Evolutionary conservation across 2,888 invertebrate species (phyloP), one percentile per base, ranked within the genome.

Genomic region (Lasioglossum lativentre): DNA sequence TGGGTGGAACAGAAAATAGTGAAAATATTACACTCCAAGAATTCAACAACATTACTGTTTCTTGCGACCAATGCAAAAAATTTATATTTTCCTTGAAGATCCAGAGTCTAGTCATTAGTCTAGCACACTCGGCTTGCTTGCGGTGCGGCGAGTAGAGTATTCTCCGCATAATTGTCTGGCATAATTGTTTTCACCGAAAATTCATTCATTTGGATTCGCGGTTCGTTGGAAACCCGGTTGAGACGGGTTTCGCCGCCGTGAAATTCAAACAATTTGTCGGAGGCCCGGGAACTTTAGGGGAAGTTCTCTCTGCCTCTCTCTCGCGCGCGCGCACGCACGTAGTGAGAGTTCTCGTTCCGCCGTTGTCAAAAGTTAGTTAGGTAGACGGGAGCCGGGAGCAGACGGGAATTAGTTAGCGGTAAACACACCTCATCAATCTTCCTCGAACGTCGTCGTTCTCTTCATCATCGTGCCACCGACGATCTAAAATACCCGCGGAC

Each of bases 401-500:
- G 86, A 83, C 82, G 78, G 80, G 87, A 87, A 88, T 88, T 90
- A 90, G 90, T 93, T 92, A 91, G 93, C 90, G 90, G 93, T 93
- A 93, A 93, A 93, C 92, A 92, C 91, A 91, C 86, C 94, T 94
- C 94, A 95, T 95, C 94, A 94, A 94, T 94, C 94, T 94, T 94
- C 92, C 89, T 85, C 86, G 88, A 90, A 90, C 90, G 92, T 92
- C 93, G 88, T 91, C 92, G 89, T 87, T 85, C 87, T 85, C 90
- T 88, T 88, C 86, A 87, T 86, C 89, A 89, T 87, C 89, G 82
- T 89, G 88, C 90, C 89, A 87, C 85, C 90, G 90, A 85, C 88
- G 89, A 92, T 93, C 92, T 85, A 90, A 93, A 94, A 94, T 93
- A 92, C 90, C 85, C 89, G 83, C 34, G 89, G 90, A 93, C 93